phyloP scores from a whole-genome alignment of 2,113 vertebrate genomes.

The Forbesichthys agassizii region DNA sequence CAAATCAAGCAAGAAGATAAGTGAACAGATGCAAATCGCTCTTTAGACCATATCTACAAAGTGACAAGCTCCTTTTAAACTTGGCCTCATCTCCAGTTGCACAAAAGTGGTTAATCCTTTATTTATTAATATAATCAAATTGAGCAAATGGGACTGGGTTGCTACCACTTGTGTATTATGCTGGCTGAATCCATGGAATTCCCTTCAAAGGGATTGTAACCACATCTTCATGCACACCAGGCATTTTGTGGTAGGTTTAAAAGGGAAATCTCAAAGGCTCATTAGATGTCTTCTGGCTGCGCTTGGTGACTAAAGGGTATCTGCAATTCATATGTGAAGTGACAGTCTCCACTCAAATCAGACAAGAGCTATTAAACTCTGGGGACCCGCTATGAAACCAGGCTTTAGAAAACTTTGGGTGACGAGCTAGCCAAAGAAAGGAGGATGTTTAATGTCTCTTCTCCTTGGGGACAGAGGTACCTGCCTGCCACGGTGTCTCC shows the following conservation, averaged over 20 bases:
- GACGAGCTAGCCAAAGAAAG: slow-evolving; percentile 44
- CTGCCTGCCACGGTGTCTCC: slow-evolving; percentile 36
- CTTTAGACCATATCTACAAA: slow-evolving; percentile 54
- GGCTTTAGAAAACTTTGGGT: slow-evolving; percentile 70
- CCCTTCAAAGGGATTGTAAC: slow-evolving; percentile 63
- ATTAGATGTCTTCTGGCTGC: slow-evolving; percentile 74
- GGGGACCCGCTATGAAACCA: slow-evolving; percentile 58
- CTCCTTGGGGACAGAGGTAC: slow-evolving; percentile 45
- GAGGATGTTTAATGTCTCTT: slow-evolving; percentile 64
- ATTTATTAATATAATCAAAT: slow-evolving; percentile 79
- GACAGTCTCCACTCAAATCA: slow-evolving; percentile 68
- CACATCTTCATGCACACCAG: slow-evolving; percentile 46
- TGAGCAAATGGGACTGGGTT: slow-evolving; percentile 62
- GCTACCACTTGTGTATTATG: slow-evolving; percentile 59
- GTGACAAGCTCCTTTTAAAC: slow-evolving; percentile 52
- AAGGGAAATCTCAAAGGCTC: slow-evolving; percentile 77
- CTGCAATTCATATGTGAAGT: slow-evolving; percentile 75
- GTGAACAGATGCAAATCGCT: slow-evolving; percentile 65
- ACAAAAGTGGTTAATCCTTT: slow-evolving; percentile 72
- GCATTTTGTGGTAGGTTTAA: slow-evolving; percentile 77
- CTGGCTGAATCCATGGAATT: slow-evolving; percentile 57
- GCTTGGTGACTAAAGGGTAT: slow-evolving; percentile 69
- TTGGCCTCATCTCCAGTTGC: slow-evolving; percentile 67
- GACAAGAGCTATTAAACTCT: slow-evolving; percentile 62
- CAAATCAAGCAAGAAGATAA: slow-evolving; percentile 41